Evolutionary conservation across 2,888 invertebrate genomes (phyloP).

Genomic region (Drosophila anomalata): DNA sequence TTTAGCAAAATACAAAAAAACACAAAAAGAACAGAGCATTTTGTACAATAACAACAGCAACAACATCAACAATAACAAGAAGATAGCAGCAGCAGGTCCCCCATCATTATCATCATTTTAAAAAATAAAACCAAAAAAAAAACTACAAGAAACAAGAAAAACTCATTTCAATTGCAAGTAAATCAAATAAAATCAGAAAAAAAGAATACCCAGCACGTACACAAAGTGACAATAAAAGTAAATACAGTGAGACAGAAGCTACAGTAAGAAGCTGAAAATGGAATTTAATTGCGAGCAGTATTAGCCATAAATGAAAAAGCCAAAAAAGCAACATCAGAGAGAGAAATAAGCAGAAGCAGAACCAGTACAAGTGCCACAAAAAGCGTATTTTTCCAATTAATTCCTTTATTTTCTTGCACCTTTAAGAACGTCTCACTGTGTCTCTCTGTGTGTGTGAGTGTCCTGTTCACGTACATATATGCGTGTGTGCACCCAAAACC

Average conservation of each 20-base stretch:
- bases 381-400: conserved; percentile 7
- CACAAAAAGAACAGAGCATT: conserved; percentile 50
- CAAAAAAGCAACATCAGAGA: conserved; percentile 20
- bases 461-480: conserved; percentile 5
- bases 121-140: conserved; percentile 46
- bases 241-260: conserved; percentile 23
- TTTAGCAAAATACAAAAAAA: conserved; percentile 30
- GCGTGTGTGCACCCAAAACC: conserved; percentile 17
- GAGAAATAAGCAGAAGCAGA: neutral
- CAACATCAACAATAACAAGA: conserved; percentile 37
- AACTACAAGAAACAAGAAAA: conserved; percentile 42
- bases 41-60: conserved; percentile 42
- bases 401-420: conserved; percentile 32
- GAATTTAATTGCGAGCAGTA: conserved; percentile 59
- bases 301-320: conserved; percentile 29
- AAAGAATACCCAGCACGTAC: conserved; percentile 51
- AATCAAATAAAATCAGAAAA: conserved; percentile 17
- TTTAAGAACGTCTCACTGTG: conserved; percentile 33
- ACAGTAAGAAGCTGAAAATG: conserved; percentile 36
- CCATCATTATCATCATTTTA: conserved; percentile 29
- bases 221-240: conserved; percentile 75
- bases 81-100: conserved; percentile 18
- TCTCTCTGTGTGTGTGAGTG: conserved; percentile 8
- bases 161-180: conserved; percentile 52
- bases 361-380: neutral